Evolutionary conservation across 2,797 vertebrate species (phyloP), one percentile per base, ranked within the genome.

Genomic region (Kryptolebias ocellatus): DNA sequence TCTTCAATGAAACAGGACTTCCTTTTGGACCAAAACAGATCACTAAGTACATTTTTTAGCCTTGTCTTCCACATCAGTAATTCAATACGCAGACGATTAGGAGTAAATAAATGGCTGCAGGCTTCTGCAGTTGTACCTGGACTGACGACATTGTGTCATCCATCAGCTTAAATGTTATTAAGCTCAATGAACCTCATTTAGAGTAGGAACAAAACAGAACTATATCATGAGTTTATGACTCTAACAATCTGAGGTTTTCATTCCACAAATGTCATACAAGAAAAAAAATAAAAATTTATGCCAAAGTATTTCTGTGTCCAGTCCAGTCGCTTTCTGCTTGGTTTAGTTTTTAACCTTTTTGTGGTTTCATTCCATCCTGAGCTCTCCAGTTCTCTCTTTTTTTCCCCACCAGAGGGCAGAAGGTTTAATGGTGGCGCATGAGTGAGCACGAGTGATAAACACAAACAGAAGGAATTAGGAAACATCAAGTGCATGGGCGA

Each of bases 71-170:
- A 65, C 17, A 39, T 61, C 61, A 47, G 76, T 88, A 87, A 89
- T 80, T 59, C 71, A 87, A 85, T 87, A 74, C 80, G 47, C 12
- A 72, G 37, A 68, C 64, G 70, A 81, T 86, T 80, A 84, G 70
- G 56, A 85, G 61, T 49, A 64, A 75, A 84, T 65, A 46, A 42
- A 66, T 66, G 60, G 59, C 81, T 68, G 63, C 55, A 64, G 64
- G 54, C 65, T 68, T 70, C 51, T 45, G 47, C 66, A 20, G 5
- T 34, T 71, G 77, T 81, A 85, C 83, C 86, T 90, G 81, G 55
- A 60, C 65, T 72, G 78, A 65, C 44, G 60, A 66, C 79, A 72
- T 72, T 72, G 68, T 70, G 55, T 60, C 58, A 69, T 90, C 81
- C 67, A 53, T 89, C 74, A 83, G 62, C 53, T 53, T 55, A 59